phyloP scores from a whole-genome alignment of 2,113 vertebrate species.

The Chiloscyllium plagiosum region DNA sequence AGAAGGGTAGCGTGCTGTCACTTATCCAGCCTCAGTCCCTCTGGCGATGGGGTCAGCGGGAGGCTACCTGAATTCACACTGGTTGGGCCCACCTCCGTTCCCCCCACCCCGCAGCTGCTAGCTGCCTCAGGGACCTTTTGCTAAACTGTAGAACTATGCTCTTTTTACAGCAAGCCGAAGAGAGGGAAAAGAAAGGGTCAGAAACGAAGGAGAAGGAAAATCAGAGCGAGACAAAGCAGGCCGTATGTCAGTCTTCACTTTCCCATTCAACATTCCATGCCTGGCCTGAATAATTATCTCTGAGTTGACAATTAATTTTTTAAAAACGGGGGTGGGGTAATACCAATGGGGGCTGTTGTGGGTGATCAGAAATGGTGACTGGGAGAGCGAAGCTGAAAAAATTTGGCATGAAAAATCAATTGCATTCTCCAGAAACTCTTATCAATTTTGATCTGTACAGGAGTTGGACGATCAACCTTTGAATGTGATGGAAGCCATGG shows the following conservation, averaged over 20 bases:
- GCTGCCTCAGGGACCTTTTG: neutral
- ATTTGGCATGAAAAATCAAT: neutral
- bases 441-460: neutral
- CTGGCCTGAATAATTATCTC: conserved; percentile 20
- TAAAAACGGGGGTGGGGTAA: neutral
- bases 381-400: neutral
- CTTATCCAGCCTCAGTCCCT: neutral
- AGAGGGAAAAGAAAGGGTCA: conserved; percentile 89
- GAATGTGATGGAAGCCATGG: neutral
- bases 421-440: neutral
- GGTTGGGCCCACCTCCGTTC: neutral
- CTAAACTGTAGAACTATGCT: conserved; percentile 40
- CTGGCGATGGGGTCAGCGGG: neutral
- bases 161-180: conserved; percentile 91
- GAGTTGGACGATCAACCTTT: neutral
- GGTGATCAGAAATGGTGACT: neutral
- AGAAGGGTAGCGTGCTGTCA: neutral
- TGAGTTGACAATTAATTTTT: neutral
- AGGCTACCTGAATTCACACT: neutral
- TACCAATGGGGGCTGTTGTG: neutral
- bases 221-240: conserved; percentile 80
- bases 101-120: neutral
- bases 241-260: conserved; percentile 83
- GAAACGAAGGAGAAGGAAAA: conserved; percentile 98
- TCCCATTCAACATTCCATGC: conserved; percentile 40